phyloP scores from a whole-genome alignment of 1,140 invertebrate genomes.

The Yoshiicerus persimilis region DNA sequence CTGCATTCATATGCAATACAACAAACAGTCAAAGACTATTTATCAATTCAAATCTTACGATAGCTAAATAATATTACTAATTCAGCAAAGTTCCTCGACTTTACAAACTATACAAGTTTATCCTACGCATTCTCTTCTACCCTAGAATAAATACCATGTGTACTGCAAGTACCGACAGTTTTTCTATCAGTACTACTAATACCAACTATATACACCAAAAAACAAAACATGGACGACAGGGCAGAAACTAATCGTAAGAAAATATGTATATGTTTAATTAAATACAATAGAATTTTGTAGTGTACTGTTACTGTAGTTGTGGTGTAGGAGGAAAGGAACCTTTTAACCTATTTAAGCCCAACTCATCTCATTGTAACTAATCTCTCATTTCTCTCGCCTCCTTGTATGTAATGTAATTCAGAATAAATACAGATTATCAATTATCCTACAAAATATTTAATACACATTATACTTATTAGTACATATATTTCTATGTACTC shows the following conservation, averaged over 20 bases:
- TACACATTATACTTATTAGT: not conserved
- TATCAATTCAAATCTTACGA: not conserved
- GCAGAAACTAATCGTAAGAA: not conserved
- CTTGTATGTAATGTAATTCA: not conserved
- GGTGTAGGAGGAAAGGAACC: not conserved
- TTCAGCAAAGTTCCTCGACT: not conserved
- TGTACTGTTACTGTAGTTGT: not conserved
- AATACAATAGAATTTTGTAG: not conserved
- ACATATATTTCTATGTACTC: not conserved
- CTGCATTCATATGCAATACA: not conserved
- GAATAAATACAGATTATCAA: not conserved
- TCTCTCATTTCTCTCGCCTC: conserved; percentile 2
- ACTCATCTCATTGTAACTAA: not conserved
- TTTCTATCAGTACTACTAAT: not conserved
- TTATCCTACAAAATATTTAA: not conserved
- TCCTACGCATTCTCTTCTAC: not conserved
- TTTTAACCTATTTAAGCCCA: not conserved
- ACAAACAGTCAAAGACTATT: conserved; percentile 4
- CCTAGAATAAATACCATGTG: not conserved
- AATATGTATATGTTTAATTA: not conserved
- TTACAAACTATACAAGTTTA: not conserved
- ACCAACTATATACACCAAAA: not conserved
- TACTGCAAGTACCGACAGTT: not conserved
- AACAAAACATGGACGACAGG: not conserved
- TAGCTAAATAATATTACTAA: not conserved